These are phyloP conservation scores for Platycercus adscitus DNA, from an alignment of 2,113 vertebrate genomes.

Conservation along the genomic window DNA sequence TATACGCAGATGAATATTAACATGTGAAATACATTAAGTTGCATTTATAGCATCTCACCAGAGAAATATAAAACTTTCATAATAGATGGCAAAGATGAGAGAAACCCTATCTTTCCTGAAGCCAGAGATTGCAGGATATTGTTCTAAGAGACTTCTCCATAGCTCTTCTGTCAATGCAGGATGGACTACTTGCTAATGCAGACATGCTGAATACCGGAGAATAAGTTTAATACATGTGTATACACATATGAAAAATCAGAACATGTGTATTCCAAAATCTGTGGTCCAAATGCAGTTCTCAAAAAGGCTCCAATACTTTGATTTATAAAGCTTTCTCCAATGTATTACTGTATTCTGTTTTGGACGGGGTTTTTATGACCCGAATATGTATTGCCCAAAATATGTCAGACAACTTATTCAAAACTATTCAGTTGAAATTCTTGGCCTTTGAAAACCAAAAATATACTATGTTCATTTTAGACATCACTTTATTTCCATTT, in stretches of 20 bases:
- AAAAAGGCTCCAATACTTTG: neutral
- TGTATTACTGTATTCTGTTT: neutral
- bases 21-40: neutral
- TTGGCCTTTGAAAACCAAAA: neutral
- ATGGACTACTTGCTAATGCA: neutral
- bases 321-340: neutral
- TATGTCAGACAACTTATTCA: neutral
- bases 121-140: neutral
- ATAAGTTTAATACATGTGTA: neutral
- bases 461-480: neutral
- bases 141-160: neutral
- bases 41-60: neutral
- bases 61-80: neutral
- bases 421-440: neutral
- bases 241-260: neutral
- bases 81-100: neutral
- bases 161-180: neutral
- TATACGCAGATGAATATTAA: neutral
- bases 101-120: neutral
- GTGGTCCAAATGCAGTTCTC: neutral
- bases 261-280: fast-evolving
- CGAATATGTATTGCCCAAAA: neutral
- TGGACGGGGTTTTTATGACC: neutral
- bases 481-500: constrained; percentile 6
- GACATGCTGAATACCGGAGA: neutral